Evolutionary conservation across 2,888 invertebrate species (phyloP).

Genomic region (Polydrusus tereticollis): DNA sequence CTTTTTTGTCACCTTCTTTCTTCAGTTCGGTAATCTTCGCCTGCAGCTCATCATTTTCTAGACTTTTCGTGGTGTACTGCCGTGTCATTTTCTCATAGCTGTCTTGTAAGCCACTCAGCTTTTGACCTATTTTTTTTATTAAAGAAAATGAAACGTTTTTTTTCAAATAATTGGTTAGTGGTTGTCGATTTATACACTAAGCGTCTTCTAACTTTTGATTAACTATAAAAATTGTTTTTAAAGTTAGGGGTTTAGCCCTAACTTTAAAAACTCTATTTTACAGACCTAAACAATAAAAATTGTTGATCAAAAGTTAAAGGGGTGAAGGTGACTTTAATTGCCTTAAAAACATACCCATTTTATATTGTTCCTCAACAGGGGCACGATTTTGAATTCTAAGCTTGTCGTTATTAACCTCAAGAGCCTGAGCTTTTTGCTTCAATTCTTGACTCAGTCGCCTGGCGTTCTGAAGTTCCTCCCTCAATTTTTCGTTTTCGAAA

Average conservation of each 20-base stretch:
- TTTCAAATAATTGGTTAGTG: too few species aligned
- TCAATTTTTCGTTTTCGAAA: conserved; percentile 15
- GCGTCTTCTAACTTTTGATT: too few species aligned
- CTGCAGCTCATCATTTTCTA: conserved; percentile 2
- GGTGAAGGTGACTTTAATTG: too few species aligned
- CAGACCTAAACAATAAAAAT: too few species aligned
- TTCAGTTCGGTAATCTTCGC: neutral
- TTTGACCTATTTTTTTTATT: neutral
- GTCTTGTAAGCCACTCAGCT: neutral
- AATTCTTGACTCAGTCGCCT: neutral
- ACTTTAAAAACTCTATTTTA: too few species aligned
- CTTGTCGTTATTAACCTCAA: neutral
- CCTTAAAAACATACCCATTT: neutral
- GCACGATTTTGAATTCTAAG: neutral
- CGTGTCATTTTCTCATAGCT: conserved; percentile 2
- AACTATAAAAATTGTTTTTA: too few species aligned
- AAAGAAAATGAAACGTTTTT: neutral
- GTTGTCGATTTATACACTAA: too few species aligned
- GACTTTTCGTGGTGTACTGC: conserved; percentile 2
- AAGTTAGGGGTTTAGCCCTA: too few species aligned
- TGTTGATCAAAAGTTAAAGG: too few species aligned
- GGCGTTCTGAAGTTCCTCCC: neutral
- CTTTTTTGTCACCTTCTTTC: neutral
- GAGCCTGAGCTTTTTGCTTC: neutral
- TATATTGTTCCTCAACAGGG: neutral